These are phyloP conservation scores for Drosophila merina DNA, from an alignment of 2,888 invertebrate species.

Conservation along the genomic window DNA sequence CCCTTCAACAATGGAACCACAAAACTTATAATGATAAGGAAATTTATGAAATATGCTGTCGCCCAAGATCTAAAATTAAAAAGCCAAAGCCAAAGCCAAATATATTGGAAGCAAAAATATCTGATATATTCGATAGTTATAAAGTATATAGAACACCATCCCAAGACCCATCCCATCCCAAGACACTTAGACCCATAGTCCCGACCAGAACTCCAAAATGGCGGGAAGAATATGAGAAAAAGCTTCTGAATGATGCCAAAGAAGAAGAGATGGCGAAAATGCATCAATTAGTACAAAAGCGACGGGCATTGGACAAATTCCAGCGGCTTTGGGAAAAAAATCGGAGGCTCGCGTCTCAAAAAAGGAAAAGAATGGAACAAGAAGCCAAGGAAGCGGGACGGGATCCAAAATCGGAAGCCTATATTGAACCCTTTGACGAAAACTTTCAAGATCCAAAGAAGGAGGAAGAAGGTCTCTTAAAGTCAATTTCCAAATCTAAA, in stretches of 20 bases:
- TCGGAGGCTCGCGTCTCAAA: not conserved
- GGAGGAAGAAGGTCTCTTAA: no score
- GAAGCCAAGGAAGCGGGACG: not conserved
- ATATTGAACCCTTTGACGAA: not conserved
- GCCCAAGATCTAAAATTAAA: not conserved
- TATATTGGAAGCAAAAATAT: no score
- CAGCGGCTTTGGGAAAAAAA: not conserved
- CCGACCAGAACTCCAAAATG: not conserved
- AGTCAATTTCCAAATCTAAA: no score
- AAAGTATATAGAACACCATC: no score
- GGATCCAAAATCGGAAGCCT: not conserved
- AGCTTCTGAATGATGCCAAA: not conserved
- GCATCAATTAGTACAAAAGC: not conserved
- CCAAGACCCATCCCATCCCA: no score
- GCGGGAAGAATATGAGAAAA: not conserved
- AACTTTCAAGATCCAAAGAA: not conserved
- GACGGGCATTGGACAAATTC: constrained; percentile 1
- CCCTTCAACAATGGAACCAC: not conserved
- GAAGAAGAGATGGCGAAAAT: not conserved
- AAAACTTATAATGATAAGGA: not conserved
- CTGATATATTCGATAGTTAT: no score
- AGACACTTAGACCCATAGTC: no score
- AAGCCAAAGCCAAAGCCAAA: not conserved
- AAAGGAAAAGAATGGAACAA: not conserved
- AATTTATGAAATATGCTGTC: not conserved